Evolutionary conservation across 2,888 invertebrate species (phyloP).

Genomic region (Chrysomela aeneicollis): DNA sequence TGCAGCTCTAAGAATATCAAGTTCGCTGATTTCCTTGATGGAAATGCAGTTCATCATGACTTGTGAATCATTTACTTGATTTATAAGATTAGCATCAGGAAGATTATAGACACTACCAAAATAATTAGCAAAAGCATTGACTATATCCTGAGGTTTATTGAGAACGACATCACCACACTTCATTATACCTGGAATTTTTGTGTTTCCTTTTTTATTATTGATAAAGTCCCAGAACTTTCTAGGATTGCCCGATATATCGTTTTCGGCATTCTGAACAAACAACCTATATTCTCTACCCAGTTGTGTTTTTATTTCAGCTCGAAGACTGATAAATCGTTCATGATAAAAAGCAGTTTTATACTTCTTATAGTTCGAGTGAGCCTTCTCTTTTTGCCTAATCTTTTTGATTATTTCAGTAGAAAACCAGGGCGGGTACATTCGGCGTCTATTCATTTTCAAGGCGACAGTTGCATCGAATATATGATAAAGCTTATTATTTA

Average conservation of each 20-base stretch:
- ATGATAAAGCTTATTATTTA: neutral
- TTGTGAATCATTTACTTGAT: too few relatives aligned
- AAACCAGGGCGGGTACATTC: conserved; percentile 6
- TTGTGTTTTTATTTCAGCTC: conserved; percentile 1
- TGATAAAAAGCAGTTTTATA: conserved; percentile 5
- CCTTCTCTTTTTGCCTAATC: neutral
- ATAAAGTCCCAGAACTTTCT: conserved; percentile 5
- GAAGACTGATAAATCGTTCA: neutral
- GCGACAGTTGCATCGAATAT: neutral
- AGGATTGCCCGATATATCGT: neutral
- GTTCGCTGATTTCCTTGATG: conserved; percentile 8
- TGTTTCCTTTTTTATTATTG: neutral
- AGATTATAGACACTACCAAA: neutral
- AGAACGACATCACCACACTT: neutral
- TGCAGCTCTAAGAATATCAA: conserved; percentile 14
- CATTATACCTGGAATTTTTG: neutral
- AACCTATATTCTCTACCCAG: neutral
- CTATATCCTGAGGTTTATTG: neutral
- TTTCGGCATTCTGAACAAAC: neutral
- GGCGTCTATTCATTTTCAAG: neutral
- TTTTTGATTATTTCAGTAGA: neutral
- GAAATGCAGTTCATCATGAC: neutral
- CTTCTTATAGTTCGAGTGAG: neutral
- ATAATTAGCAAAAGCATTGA: neutral
- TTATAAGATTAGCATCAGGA: neutral